Percentiles rank a stretch among this genome's conserved stretches.
These are phyloP conservation scores for Pangasius macronema DNA, from an alignment of 2,797 vertebrate species.

Conservation along the genomic window DNA sequence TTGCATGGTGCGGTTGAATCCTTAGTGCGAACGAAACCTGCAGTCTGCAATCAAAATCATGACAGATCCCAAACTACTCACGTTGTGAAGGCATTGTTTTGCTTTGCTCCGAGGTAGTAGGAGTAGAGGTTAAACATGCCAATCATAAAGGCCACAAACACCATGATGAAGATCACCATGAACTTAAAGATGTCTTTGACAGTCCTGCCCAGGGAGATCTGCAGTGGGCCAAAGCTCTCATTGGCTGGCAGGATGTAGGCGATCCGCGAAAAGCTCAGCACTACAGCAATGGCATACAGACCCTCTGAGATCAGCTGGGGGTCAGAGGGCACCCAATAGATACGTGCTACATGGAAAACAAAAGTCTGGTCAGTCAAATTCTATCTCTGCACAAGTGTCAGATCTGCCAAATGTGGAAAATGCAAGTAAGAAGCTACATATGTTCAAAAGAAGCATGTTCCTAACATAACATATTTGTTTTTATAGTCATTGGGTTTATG, in stretches of 20 bases:
- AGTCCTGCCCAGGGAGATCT: constrained; percentile 94
- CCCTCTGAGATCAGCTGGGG: constrained; percentile 97
- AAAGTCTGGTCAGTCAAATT: background rate
- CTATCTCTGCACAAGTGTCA: background rate
- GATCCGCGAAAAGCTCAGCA: constrained; percentile 94
- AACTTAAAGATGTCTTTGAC: constrained; percentile 98
- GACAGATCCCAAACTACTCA: constrained; percentile 71
- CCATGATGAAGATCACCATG: constrained; percentile 97
- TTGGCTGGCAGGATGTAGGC: constrained; percentile 96
- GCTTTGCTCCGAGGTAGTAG: constrained; percentile 92
- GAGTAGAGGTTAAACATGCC: constrained; percentile 99
- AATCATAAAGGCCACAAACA: constrained; percentile 98
- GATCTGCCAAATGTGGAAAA: background rate
- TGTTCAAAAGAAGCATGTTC: background rate
- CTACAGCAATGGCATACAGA: constrained; percentile 92
- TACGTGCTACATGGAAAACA: constrained; percentile 78
- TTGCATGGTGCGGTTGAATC: background rate
- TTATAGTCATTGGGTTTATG: background rate
- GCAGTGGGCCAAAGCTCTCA: constrained; percentile 94
- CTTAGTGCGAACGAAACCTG: background rate
- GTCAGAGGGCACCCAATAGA: constrained; percentile 92
- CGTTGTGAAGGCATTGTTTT: constrained; percentile 95
- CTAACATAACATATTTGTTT: background rate
- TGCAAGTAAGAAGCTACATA: background rate
- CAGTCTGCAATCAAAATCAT: background rate